Conservation (phyloP, 1,140 invertebrate species). For the Vanessa atalanta region DNA sequence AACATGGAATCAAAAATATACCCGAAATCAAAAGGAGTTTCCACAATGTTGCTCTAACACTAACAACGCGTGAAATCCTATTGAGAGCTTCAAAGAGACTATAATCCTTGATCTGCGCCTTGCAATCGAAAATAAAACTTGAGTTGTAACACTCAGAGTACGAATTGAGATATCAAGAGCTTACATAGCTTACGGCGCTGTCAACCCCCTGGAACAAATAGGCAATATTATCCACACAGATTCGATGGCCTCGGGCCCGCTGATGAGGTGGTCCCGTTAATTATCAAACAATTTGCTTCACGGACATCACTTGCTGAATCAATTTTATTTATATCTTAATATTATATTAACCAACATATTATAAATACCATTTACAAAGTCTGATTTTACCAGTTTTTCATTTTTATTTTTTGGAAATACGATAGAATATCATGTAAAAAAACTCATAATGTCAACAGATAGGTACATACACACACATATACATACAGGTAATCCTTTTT, state of each 20-base stretch:
- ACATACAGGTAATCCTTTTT: too few species aligned
- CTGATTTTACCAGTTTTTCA: too few species aligned
- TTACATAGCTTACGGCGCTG: conserved; percentile 41
- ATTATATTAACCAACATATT: too few species aligned
- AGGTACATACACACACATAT: too few species aligned
- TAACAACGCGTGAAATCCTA: conserved; percentile 76
- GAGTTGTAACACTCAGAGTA: conserved; percentile 28
- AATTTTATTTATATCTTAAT: neutral
- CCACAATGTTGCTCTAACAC: conserved; percentile 72
- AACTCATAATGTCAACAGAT: too few species aligned
- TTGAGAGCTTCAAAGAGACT: conserved; percentile 73
- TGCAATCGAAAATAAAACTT: conserved; percentile 38
- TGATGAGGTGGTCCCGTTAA: conserved; percentile 58
- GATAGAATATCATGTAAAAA: too few species aligned
- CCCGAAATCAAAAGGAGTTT: conserved; percentile 71
- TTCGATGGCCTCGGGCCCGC: conserved; percentile 46
- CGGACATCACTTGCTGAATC: conserved; percentile 17
- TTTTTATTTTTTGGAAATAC: too few species aligned
- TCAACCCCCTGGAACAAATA: conserved; percentile 50
- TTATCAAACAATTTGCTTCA: conserved; percentile 51
- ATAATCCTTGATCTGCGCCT: conserved; percentile 50
- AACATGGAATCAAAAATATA: conserved; percentile 75
- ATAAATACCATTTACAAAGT: too few species aligned
- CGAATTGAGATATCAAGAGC: conserved; percentile 31
- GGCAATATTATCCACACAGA: conserved; percentile 57